A percentile compares a stretch with the other conserved stretches of the same genome.
Evolutionary conservation across 92 coral and sea anemone genomes (phyloP).

Genomic region (Siderastrea radians): DNA sequence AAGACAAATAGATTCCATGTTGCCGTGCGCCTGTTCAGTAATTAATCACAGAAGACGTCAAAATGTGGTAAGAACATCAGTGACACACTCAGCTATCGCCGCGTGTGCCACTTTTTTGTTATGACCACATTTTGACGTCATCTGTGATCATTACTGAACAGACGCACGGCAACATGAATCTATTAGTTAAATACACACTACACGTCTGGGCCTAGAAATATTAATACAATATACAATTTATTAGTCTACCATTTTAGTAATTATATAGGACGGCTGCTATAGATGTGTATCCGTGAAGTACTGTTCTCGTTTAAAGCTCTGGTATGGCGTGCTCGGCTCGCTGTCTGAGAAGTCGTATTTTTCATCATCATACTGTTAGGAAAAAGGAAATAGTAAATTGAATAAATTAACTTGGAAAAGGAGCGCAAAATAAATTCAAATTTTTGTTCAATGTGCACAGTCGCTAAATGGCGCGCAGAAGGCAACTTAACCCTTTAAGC

Average conservation of each 20-base stretch:
- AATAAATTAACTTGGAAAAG: neutral
- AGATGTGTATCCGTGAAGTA: constrained; percentile 89
- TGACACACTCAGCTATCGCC: too few species aligned
- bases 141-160: too few species aligned
- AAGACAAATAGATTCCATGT: too few species aligned
- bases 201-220: neutral
- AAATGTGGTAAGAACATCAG: too few species aligned
- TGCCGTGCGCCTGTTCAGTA: too few species aligned
- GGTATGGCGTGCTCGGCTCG: constrained; percentile 77
- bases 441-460: too few species aligned
- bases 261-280: constrained; percentile 1
- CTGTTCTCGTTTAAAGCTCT: constrained; percentile 77
- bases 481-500: too few species aligned
- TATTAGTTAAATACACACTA: neutral
- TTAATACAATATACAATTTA: neutral
- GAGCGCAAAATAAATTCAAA: neutral
- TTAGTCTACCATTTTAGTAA: neutral
- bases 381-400: constrained; percentile 15
- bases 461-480: too few species aligned
- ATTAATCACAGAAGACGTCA: too few species aligned
- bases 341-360: constrained; percentile 79
- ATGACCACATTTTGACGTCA: too few species aligned
- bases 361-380: constrained; percentile 74
- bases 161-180: too few species aligned
- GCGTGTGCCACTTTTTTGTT: too few species aligned